phyloP scores from a whole-genome alignment of 92 coral and sea anemone genomes.

The Bergia sp. region DNA sequence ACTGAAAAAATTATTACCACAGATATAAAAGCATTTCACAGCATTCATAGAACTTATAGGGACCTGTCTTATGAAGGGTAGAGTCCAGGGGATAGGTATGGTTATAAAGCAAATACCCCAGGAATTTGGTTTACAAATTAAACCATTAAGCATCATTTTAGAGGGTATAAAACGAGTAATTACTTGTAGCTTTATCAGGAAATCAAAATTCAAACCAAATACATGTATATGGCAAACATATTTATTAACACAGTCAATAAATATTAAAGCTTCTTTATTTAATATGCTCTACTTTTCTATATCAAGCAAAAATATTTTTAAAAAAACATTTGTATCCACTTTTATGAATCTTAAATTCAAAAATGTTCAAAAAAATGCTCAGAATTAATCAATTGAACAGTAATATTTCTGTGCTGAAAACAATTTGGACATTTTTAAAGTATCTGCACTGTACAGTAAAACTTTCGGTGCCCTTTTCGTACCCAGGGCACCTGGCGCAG shows the following conservation, averaged over 20 bases:
- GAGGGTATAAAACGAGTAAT: background rate
- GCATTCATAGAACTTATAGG: background rate
- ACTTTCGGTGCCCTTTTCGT: no score
- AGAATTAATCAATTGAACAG: no score
- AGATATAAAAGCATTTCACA: background rate
- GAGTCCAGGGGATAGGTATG: background rate
- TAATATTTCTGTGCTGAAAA: no score
- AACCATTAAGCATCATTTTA: background rate
- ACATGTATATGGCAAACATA: background rate
- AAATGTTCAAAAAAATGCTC: no score
- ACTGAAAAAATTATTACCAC: background rate
- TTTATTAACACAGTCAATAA: background rate
- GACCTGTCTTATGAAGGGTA: background rate
- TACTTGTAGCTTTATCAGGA: background rate
- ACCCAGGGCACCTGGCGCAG: no score
- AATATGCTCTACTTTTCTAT: no score
- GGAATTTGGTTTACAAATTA: background rate
- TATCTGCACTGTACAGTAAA: no score
- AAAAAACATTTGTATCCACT: no score
- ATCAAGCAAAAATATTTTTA: no score
- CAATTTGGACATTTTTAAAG: no score
- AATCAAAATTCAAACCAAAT: background rate
- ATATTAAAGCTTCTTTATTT: background rate
- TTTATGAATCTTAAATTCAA: no score
- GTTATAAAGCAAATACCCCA: background rate